Base-by-base conservation (phyloP, 2,888 invertebrate genomes). In the Kuschelorhynchus macadamiae region DNA sequence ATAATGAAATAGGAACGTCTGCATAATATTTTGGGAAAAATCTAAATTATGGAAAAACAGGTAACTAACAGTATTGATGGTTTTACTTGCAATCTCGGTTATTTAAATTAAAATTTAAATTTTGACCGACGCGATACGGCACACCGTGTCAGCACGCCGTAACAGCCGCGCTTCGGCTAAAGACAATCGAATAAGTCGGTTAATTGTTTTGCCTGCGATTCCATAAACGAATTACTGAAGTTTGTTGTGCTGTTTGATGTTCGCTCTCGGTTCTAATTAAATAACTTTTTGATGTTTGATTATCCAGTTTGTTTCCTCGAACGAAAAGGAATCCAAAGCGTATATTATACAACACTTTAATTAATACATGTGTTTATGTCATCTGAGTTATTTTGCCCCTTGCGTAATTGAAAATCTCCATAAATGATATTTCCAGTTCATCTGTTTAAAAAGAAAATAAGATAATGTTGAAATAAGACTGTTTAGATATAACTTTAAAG, bases 251-350 rank as follows among this genome's bases (percentile, higher is more conserved):
- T 46, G 64, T 64, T 56, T 64, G 64, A 64, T 64, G 46, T 50
- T 41, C 42, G 64, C 56, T 50, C 39, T 30, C 67, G 32, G 36
- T 42, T 49, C 61, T 67, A 67, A 67, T 67, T 67, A 67, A 67
- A 60, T 41, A 67, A 67, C 56, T 67, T 67, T 70, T 71, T 66
- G 69, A 68, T 71, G 67, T 71, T 70, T 67, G 56, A 57, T 44
- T 57, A 57, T 57, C 56, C 56, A 57, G 46, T 30, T 52, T 42
- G 56, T 42, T 57, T 44, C 46, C 56, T 53, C 53, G 33, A 33
- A 53, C 41, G 55, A 55, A 55, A 18, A 41, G 55, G 52, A 36
- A 36, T 36, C 36, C 12, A 32, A 11, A 5, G 32, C 30, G 41
- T 12, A n/a, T 36, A 36, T 36, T 36, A 36, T 41, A 41, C 50